Conservation (phyloP, 2,888 invertebrate species). For the Andrena flavipes region DNA sequence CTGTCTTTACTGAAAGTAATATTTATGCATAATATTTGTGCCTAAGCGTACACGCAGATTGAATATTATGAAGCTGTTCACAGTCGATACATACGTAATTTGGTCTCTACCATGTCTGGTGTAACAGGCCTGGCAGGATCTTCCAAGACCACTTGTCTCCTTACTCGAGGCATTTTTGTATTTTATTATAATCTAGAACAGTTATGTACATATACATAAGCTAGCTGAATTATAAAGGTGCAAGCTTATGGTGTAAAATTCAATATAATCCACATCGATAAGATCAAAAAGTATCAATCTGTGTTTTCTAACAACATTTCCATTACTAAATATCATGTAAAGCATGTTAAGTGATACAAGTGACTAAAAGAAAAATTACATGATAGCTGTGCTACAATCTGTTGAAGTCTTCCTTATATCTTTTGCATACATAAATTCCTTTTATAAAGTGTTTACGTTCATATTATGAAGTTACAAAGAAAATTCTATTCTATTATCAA, state of each 20-base stretch:
- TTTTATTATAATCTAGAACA: conserved; percentile 57
- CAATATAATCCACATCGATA: not conserved
- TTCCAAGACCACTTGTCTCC: conserved; percentile 83
- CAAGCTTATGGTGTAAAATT: not conserved
- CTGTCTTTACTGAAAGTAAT: conserved; percentile 78
- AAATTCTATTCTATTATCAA: not conserved
- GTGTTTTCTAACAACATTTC: not conserved
- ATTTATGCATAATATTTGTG: too few species aligned
- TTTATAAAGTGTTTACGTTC: not conserved
- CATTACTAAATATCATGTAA: not conserved
- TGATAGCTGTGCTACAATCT: too few species aligned
- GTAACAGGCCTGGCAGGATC: conserved; percentile 84
- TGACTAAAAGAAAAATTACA: not conserved
- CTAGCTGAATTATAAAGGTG: not conserved
- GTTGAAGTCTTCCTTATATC: not conserved
- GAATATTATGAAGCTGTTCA: not conserved
- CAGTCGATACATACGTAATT: conserved; percentile 78
- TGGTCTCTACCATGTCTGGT: conserved; percentile 83
- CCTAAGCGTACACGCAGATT: not conserved
- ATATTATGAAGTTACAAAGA: not conserved
- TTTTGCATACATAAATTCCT: not conserved
- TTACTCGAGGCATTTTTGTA: conserved; percentile 82
- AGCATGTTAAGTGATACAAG: not conserved
- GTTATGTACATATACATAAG: not conserved
- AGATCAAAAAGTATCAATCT: not conserved